A percentile compares a stretch with the other conserved stretches of the same genome.
These are phyloP conservation scores for Tortricodes alternella DNA, from an alignment of 2,888 invertebrate genomes.

Conservation along the genomic window DNA sequence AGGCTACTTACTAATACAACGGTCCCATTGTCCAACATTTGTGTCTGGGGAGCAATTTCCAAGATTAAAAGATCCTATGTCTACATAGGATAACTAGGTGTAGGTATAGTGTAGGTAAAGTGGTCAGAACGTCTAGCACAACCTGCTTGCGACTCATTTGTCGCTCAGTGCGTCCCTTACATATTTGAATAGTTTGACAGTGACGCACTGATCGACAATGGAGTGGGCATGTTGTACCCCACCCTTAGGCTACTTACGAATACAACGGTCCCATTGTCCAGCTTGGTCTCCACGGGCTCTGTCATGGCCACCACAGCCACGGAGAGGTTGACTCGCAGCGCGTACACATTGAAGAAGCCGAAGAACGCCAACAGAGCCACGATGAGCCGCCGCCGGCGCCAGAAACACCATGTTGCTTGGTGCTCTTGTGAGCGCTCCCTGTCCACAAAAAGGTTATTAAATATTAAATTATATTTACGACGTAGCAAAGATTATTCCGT, in stretches of 20 bases:
- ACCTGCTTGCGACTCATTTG: no score
- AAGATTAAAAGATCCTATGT: no score
- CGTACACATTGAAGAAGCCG: slow-evolving; percentile 93
- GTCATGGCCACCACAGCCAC: slow-evolving; percentile 98
- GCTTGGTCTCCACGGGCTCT: slow-evolving; percentile 83
- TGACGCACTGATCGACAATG: no score
- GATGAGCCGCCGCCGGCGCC: slow-evolving; percentile 88
- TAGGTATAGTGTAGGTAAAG: no score
- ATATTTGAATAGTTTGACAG: no score
- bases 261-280: slow-evolving; percentile 84
- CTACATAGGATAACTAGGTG: no score
- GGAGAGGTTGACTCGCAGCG: slow-evolving; percentile 93
- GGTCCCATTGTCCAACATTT: slow-evolving; percentile 84
- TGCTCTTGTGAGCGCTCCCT: slow-evolving; percentile 64
- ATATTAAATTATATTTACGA: no score
- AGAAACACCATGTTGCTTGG: slow-evolving; percentile 85
- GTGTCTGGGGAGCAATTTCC: no score
- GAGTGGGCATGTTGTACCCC: no score
- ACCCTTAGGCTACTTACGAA: slow-evolving; percentile 78
- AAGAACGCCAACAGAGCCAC: slow-evolving; percentile 91
- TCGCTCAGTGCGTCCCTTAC: no score
- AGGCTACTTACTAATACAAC: slow-evolving; percentile 77
- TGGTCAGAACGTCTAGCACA: no score
- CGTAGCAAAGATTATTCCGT: no score
- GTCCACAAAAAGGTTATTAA: slow-evolving; percentile 39